Conservation (phyloP, 2,113 vertebrate genomes). For the Pao palembangensis region DNA sequence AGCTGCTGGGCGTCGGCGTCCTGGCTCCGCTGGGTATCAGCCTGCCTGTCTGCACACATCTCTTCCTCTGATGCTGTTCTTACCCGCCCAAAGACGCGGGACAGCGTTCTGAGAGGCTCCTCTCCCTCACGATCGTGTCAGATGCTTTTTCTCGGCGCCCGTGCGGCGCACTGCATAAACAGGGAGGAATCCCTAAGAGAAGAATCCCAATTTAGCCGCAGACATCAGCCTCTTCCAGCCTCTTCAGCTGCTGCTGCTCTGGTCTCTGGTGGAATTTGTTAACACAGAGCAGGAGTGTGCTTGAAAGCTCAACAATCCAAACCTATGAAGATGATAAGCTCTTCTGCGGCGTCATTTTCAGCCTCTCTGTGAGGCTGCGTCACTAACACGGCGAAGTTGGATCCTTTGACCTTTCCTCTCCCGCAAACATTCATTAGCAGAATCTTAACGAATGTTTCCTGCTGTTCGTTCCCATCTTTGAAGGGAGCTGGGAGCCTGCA, state of each 20-base stretch:
- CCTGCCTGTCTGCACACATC: constrained; percentile 32
- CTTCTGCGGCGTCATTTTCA: background rate
- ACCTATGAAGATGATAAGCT: background rate
- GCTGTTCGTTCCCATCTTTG: constrained; percentile 6
- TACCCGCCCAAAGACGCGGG: constrained; percentile 3
- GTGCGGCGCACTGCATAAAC: constrained; percentile 37
- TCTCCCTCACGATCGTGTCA: constrained; percentile 8
- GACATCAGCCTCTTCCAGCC: constrained; percentile 22
- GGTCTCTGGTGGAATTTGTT: constrained; percentile 2
- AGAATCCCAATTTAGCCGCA: constrained; percentile 35
- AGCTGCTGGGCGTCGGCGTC: constrained; percentile 16
- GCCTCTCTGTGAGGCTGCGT: background rate
- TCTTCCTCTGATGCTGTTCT: constrained; percentile 47
- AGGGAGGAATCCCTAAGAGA: constrained; percentile 44
- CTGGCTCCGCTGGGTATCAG: constrained; percentile 16
- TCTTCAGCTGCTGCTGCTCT: constrained; percentile 2
- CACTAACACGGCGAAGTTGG: constrained; percentile 2
- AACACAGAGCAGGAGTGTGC: constrained; percentile 36
- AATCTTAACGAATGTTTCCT: background rate
- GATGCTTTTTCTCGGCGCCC: constrained; percentile 31
- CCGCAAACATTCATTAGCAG: background rate
- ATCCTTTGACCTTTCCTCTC: constrained; percentile 38
- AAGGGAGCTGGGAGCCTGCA: constrained; percentile 9
- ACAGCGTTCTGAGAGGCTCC: constrained; percentile 13
- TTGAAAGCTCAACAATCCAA: constrained; percentile 15